These are phyloP conservation scores for Drosophila lacteicornis DNA, from an alignment of 1,140 invertebrate genomes.

Conservation along the genomic window DNA sequence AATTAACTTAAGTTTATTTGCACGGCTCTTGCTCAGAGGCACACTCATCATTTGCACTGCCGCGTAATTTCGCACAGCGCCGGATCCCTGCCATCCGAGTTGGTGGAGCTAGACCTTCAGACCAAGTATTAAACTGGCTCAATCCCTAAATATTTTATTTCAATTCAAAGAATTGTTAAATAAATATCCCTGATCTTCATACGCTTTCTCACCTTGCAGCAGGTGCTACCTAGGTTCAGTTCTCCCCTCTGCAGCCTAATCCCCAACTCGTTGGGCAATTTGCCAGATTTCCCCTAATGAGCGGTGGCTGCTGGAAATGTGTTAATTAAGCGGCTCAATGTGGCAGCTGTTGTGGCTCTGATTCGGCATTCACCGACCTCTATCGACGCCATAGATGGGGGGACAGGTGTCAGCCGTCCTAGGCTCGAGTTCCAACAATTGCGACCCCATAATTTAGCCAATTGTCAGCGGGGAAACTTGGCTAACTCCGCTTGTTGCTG, in stretches of 20 bases:
- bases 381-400: conserved; percentile 5
- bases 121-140: background rate
- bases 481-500: conserved; percentile 51
- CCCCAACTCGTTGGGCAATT: conserved; percentile 33
- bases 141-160: background rate
- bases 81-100: background rate
- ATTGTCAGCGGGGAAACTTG: conserved; percentile 69
- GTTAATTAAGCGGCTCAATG: conserved; percentile 65
- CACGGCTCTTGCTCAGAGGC: conserved; percentile 52
- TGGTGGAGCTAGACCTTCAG: background rate
- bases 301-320: conserved; percentile 46
- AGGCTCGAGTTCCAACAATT: conserved; percentile 21
- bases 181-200: background rate
- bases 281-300: conserved; percentile 39
- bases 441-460: conserved; percentile 72
- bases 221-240: conserved; percentile 10
- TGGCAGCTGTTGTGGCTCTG: conserved; percentile 60
- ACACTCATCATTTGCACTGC: conserved; percentile 40
- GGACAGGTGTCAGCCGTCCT: conserved; percentile 28
- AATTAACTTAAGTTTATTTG: conserved; percentile 82
- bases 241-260: conserved; percentile 11
- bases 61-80: conserved; percentile 13
- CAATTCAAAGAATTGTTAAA: background rate
- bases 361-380: conserved; percentile 51
- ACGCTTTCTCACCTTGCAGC: background rate